These are phyloP conservation scores for Cynoglossus semilaevis DNA, from an alignment of 2,113 vertebrate species.

Conservation along the genomic window DNA sequence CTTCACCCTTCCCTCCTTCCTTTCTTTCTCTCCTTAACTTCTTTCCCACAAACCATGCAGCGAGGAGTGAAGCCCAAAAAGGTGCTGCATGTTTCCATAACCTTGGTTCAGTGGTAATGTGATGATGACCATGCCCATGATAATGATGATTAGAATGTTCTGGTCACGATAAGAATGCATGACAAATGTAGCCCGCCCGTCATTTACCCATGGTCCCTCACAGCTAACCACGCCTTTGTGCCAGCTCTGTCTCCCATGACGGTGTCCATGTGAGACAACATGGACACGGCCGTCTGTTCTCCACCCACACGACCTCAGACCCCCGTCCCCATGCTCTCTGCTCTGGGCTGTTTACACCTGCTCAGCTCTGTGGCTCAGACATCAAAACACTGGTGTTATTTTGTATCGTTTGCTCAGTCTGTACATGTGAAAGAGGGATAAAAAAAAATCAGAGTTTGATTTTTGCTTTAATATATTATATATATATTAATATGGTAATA, in stretches of 20 bases:
- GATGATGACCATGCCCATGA: slow-evolving; percentile 34
- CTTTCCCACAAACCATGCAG: slow-evolving; percentile 77
- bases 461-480: too few relatives aligned
- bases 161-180: slow-evolving; percentile 49
- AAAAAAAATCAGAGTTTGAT: too few relatives aligned
- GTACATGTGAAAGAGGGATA: too few relatives aligned
- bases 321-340: slow-evolving; percentile 6
- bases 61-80: slow-evolving; percentile 92
- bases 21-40: slow-evolving; percentile 31
- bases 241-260: background rate
- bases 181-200: slow-evolving; percentile 12
- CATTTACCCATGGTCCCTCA: slow-evolving; percentile 21
- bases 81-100: slow-evolving; percentile 83
- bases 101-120: slow-evolving; percentile 57
- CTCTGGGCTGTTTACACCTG: slow-evolving; percentile 10
- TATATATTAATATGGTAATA: too few relatives aligned
- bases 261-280: background rate
- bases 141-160: slow-evolving; percentile 51
- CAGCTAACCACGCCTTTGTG: slow-evolving; percentile 9
- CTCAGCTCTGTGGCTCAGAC: slow-evolving; percentile 8
- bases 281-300: too few relatives aligned
- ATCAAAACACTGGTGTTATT: background rate
- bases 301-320: slow-evolving; percentile 11
- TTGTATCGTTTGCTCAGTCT: slow-evolving; percentile 10
- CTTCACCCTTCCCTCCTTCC: slow-evolving; percentile 23